Evolutionary conservation across 2,797 vertebrate species (phyloP).

Genomic region (Sus cebifrons): DNA sequence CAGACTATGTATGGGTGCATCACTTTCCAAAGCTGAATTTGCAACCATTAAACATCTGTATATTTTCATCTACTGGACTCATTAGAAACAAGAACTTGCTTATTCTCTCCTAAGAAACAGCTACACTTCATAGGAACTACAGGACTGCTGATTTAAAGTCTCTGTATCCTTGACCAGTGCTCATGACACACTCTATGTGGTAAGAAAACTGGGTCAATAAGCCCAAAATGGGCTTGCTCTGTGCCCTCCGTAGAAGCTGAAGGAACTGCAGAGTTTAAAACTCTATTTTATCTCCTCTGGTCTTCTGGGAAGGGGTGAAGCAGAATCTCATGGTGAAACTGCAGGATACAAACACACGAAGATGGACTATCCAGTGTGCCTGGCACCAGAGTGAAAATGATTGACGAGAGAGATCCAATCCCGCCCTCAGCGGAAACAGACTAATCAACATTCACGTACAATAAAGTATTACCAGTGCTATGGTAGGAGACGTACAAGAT

Average conservation of each 20-base stretch:
- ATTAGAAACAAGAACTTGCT: constrained; percentile 36
- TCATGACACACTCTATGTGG: background rate
- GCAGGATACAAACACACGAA: background rate
- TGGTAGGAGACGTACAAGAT: background rate
- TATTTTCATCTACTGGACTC: constrained; percentile 24
- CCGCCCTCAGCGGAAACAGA: background rate
- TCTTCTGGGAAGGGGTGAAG: background rate
- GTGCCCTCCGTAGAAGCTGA: background rate
- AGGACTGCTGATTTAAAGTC: background rate
- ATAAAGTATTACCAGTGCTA: background rate
- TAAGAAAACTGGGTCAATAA: background rate
- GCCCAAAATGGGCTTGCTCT: background rate
- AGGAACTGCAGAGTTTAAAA: constrained; percentile 7
- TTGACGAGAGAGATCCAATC: background rate
- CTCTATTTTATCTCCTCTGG: background rate
- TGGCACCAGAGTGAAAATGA: background rate
- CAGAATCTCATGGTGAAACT: background rate
- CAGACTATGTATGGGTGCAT: background rate
- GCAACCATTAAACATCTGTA: background rate
- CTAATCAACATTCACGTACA: background rate
- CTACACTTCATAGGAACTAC: background rate
- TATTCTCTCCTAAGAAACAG: constrained; percentile 31
- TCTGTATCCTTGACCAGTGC: background rate
- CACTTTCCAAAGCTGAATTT: background rate
- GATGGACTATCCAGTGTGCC: background rate